Evolutionary conservation across 2,113 vertebrate species (phyloP).

Genomic region (Entelurus aequoreus): DNA sequence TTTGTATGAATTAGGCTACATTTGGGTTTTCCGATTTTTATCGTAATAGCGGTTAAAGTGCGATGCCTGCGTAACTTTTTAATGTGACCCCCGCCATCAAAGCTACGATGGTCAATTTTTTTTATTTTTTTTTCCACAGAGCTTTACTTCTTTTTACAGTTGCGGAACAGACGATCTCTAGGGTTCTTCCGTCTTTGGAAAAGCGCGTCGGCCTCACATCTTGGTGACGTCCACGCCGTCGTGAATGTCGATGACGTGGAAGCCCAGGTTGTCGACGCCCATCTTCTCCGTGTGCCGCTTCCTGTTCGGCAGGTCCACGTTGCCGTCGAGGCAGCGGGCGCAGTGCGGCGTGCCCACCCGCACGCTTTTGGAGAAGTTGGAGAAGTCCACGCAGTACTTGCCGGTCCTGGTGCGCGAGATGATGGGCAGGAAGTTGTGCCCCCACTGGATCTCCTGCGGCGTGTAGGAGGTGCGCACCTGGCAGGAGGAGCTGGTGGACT

Average conservation of each 20-base stretch:
- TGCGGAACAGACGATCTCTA: too few relatives aligned
- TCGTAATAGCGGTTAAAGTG: too few relatives aligned
- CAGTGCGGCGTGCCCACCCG: conserved; percentile 66
- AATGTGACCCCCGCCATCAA: too few relatives aligned
- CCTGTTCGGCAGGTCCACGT: conserved; percentile 33
- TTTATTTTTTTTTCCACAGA: too few relatives aligned
- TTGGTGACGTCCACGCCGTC: conserved; percentile 47
- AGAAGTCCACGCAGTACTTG: conserved; percentile 89
- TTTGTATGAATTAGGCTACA: too few relatives aligned
- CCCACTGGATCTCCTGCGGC: conserved; percentile 93
- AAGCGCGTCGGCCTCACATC: conserved; percentile 40
- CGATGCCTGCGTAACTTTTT: too few relatives aligned
- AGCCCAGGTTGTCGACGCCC: conserved; percentile 69
- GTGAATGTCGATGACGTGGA: conserved; percentile 61
- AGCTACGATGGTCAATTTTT: too few relatives aligned
- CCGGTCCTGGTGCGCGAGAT: conserved; percentile 86
- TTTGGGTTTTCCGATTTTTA: too few relatives aligned
- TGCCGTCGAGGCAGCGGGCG: conserved; percentile 55
- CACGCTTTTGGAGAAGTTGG: conserved; percentile 82
- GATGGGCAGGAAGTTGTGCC: conserved; percentile 86
- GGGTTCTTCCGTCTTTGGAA: too few relatives aligned
- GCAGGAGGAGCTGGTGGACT: conserved; percentile 89
- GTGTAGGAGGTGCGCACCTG: conserved; percentile 94
- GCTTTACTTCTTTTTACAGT: too few relatives aligned
- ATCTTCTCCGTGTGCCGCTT: conserved; percentile 33